Evolutionary conservation across 2,888 invertebrate species (phyloP).

Genomic region (Caradrina kadenii): DNA sequence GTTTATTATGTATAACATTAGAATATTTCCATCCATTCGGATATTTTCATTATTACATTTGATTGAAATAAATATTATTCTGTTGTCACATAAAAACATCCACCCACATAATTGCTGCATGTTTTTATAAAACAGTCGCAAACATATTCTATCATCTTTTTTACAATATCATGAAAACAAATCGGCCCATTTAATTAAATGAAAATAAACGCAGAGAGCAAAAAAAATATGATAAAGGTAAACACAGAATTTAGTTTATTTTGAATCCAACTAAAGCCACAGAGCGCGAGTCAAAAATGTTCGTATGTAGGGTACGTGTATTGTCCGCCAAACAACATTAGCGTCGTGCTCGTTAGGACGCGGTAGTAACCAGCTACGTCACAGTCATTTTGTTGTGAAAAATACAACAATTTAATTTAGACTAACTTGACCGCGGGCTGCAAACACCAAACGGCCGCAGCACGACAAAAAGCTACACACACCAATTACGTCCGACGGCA

Average conservation of each 20-base stretch:
- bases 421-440: slow-evolving; percentile 84
- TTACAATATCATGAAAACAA: slow-evolving; percentile 45
- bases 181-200: slow-evolving; percentile 35
- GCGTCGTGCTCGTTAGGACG: slow-evolving; percentile 77
- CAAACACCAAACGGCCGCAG: slow-evolving; percentile 81
- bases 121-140: slow-evolving; percentile 31
- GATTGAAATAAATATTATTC: slow-evolving; percentile 19
- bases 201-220: slow-evolving; percentile 43
- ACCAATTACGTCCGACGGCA: slow-evolving; percentile 82
- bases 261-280: slow-evolving; percentile 39
- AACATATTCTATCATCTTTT: slow-evolving; percentile 29
- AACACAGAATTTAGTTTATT: slow-evolving; percentile 46
- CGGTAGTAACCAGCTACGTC: slow-evolving; percentile 67
- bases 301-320: slow-evolving; percentile 58
- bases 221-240: slow-evolving; percentile 47
- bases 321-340: slow-evolving; percentile 78
- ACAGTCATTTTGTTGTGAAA: slow-evolving; percentile 85
- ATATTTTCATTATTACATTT: slow-evolving; percentile 24
- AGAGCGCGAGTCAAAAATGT: slow-evolving; percentile 47
- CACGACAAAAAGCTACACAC: slow-evolving; percentile 86
- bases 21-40: background rate
- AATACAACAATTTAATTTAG: slow-evolving; percentile 90
- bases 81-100: slow-evolving; percentile 6
- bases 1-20: slow-evolving; percentile 30
- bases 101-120: slow-evolving; percentile 3